Conservation (phyloP, 2,888 invertebrate species). For the Diachrysia chrysitis region DNA sequence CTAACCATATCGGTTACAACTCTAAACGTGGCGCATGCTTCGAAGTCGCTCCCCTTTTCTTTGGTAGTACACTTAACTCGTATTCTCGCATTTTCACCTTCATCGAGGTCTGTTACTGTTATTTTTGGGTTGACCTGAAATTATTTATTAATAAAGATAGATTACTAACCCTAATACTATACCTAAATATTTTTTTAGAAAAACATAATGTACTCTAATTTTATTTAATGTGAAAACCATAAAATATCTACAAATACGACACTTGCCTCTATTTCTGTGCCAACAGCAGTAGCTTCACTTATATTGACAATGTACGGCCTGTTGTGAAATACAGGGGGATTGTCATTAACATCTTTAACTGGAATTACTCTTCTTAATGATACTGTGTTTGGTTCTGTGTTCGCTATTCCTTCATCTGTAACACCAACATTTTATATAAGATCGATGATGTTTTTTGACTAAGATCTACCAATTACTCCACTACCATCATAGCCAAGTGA, state of each 20-base stretch:
- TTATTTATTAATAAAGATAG: neutral
- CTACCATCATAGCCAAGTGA: too few relatives aligned
- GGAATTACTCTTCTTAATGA: slow-evolving; percentile 93
- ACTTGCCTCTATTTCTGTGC: slow-evolving; percentile 89
- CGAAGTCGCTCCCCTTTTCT: slow-evolving; percentile 89
- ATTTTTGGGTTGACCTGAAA: slow-evolving; percentile 88
- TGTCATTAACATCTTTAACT: slow-evolving; percentile 94
- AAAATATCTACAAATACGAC: neutral
- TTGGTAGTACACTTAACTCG: slow-evolving; percentile 90
- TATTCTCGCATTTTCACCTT: slow-evolving; percentile 92
- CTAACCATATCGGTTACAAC: slow-evolving; percentile 90
- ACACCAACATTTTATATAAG: slow-evolving; percentile 20
- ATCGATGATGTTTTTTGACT: too few relatives aligned
- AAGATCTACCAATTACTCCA: too few relatives aligned
- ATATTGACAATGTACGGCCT: slow-evolving; percentile 93
- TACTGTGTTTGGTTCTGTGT: slow-evolving; percentile 93
- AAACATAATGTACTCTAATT: too few relatives aligned
- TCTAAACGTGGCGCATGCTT: slow-evolving; percentile 92
- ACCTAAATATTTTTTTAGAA: too few relatives aligned
- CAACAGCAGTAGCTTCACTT: slow-evolving; percentile 91
- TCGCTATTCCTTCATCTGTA: slow-evolving; percentile 91
- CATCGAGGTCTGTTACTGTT: slow-evolving; percentile 92
- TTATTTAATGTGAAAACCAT: too few relatives aligned
- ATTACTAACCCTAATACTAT: too few relatives aligned
- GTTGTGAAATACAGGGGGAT: slow-evolving; percentile 92